Evolutionary conservation across 1,140 invertebrate genomes (phyloP), one percentile per base, ranked within the genome.

Genomic region (Thaumetopoea pityocampa): DNA sequence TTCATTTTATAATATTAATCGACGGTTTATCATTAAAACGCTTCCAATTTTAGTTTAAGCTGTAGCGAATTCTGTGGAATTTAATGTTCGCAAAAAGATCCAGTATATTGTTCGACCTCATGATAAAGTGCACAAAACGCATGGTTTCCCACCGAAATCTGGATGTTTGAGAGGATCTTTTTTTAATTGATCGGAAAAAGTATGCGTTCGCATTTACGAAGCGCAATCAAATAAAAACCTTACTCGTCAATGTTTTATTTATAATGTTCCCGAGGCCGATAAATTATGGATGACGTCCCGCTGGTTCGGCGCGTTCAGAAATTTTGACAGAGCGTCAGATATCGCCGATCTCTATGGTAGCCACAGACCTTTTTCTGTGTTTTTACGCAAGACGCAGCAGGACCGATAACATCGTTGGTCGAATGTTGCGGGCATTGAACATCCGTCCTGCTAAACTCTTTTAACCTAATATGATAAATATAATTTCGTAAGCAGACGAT

Each of bases 161-260:
- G 60, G 49, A 63, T 56, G 61, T 70, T 69, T 54, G 43, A 50
- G 35, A 38, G 51, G 11, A 20, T 33, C 43, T 67, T 74, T 76
- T 76, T 78, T 77, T 69, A 72, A 72, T 74, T 70, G 65, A 67
- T 51, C 53, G 53, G 60, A 78, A 81, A 77, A 74, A 60, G 59
- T 55, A 53, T 51, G 54, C 45, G 58, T 50, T 56, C 46, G 41
- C 53, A 56, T 47, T 58, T 40, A 45, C 59, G 51, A 52, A 61
- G 50, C 68, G 71, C 70, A 72, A 77, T 74, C 70, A 74, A 77
- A 80, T 78, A 83, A 80, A 83, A 83, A 83, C 67, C 23, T 57
- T 67, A 70, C 67, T 72, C 62, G 64, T 72, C 68, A 76, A 83
- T 83, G 77, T 79, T 73, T 80, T 69, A 83, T 83, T 67, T 76